Percentiles rank a stretch among this genome's conserved stretches.
Evolutionary conservation across 2,797 vertebrate genomes (phyloP).

Genomic region (Varecia variegata): DNA sequence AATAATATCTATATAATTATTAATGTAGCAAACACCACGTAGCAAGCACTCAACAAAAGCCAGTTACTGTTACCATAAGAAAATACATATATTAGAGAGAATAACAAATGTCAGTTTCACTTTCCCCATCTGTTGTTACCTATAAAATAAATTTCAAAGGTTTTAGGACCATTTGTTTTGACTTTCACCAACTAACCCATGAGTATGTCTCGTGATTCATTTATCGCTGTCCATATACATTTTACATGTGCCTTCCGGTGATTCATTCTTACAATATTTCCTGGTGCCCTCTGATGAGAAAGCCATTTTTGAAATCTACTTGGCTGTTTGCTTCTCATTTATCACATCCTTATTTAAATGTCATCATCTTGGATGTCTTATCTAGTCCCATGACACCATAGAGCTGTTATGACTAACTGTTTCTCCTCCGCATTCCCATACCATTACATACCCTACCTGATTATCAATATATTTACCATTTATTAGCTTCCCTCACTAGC

Average conservation of each 20-base stretch:
- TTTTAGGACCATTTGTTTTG: rapidly evolving
- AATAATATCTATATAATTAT: not conserved
- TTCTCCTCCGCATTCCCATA: not conserved
- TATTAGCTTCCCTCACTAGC: not conserved
- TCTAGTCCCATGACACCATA: not conserved
- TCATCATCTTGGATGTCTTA: not conserved
- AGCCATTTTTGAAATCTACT: not conserved
- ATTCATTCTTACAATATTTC: not conserved
- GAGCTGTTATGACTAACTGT: not conserved
- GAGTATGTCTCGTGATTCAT: not conserved
- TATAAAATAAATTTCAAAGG: not conserved
- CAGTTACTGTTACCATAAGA: not conserved
- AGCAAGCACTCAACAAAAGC: not conserved
- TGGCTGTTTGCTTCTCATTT: not conserved
- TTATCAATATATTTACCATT: not conserved
- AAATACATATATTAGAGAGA: not conserved
- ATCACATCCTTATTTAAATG: not conserved
- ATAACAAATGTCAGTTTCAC: not conserved
- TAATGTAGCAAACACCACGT: not conserved
- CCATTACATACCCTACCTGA: not conserved
- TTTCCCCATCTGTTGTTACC: not conserved
- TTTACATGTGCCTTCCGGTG: not conserved
- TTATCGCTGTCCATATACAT: too few relatives aligned
- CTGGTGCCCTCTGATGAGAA: not conserved
- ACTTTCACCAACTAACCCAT: not conserved